Conservation (phyloP, 2,113 vertebrate genomes). For the Tenebrosternarchus preto region DNA sequence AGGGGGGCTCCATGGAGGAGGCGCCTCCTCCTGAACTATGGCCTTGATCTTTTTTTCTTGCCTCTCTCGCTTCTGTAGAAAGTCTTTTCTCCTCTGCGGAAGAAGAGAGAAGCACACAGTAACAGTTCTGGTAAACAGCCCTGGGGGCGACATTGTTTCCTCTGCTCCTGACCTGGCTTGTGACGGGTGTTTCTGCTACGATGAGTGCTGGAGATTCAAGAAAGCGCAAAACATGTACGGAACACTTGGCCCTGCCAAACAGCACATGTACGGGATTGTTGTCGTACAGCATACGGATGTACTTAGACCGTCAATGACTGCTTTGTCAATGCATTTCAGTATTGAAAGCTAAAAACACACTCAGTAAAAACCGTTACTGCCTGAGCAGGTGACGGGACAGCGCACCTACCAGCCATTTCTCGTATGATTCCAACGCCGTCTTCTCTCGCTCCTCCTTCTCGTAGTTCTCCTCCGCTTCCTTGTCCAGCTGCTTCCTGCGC, state of each 20-base stretch:
- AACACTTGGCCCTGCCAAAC: too few relatives aligned
- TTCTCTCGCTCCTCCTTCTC: constrained; percentile 82
- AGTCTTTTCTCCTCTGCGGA: constrained; percentile 82
- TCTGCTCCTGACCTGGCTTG: too few relatives aligned
- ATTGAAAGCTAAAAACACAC: too few relatives aligned
- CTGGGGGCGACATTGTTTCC: too few relatives aligned
- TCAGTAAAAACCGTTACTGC: too few relatives aligned
- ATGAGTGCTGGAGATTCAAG: too few relatives aligned
- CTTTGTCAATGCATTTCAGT: too few relatives aligned
- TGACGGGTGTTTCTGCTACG: background rate
- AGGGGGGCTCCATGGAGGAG: constrained; percentile 88
- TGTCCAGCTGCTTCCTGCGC: constrained; percentile 66
- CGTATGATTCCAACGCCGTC: constrained; percentile 83
- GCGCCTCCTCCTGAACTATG: constrained; percentile 66
- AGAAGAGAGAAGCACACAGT: background rate
- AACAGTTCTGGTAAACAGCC: background rate
- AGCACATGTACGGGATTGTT: too few relatives aligned
- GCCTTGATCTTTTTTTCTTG: constrained; percentile 74
- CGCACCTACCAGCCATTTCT: constrained; percentile 89
- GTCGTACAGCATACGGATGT: too few relatives aligned
- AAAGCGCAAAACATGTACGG: too few relatives aligned
- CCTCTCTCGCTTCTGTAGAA: constrained; percentile 73
- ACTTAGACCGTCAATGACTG: too few relatives aligned
- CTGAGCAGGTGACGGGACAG: too few relatives aligned
- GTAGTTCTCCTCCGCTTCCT: constrained; percentile 75